Conservation (phyloP, 2,888 invertebrate species). For the Eupithecia dodoneata region DNA sequence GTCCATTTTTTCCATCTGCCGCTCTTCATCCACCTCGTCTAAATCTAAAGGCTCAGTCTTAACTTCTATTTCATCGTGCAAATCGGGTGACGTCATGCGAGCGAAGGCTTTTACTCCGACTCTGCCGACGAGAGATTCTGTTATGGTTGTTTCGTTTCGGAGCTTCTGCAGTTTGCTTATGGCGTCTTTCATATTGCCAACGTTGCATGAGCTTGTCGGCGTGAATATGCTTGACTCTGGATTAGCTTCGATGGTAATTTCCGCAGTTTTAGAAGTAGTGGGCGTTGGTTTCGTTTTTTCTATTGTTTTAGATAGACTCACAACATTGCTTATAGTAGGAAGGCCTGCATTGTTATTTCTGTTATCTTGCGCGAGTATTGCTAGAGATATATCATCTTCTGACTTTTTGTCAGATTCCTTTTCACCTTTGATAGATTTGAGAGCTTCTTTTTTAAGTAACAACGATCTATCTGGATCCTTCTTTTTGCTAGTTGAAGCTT, state of each 20-base stretch:
- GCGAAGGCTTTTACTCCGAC: slow-evolving; percentile 78
- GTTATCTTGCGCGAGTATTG: slow-evolving; percentile 58
- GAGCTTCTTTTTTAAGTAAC: slow-evolving; percentile 38
- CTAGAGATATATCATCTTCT: slow-evolving; percentile 68
- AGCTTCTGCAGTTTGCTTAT: slow-evolving; percentile 62
- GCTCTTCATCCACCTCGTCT: slow-evolving; percentile 63
- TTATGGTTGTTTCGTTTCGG: slow-evolving; percentile 46
- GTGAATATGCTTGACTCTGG: slow-evolving; percentile 63
- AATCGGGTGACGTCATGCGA: slow-evolving; percentile 67
- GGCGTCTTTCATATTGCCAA: slow-evolving; percentile 63
- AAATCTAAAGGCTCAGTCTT: slow-evolving; percentile 75
- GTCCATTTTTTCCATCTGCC: slow-evolving; percentile 71
- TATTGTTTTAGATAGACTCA: slow-evolving; percentile 62
- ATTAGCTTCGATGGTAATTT: slow-evolving; percentile 56
- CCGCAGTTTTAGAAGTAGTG: slow-evolving; percentile 42
- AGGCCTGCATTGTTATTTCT: slow-evolving; percentile 49
- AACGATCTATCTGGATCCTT: slow-evolving; percentile 46
- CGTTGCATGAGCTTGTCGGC: slow-evolving; percentile 63
- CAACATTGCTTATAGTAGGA: slow-evolving; percentile 70
- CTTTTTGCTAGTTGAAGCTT: slow-evolving; percentile 43
- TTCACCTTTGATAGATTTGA: slow-evolving; percentile 61
- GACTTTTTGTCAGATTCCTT: slow-evolving; percentile 43
- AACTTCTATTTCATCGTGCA: slow-evolving; percentile 65
- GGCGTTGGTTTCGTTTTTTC: slow-evolving; percentile 35
- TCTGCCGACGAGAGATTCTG: slow-evolving; percentile 62